Percentiles rank a stretch among this genome's conserved stretches.
phyloP scores from a whole-genome alignment of 2,888 invertebrate genomes.

The Arge pagana region DNA sequence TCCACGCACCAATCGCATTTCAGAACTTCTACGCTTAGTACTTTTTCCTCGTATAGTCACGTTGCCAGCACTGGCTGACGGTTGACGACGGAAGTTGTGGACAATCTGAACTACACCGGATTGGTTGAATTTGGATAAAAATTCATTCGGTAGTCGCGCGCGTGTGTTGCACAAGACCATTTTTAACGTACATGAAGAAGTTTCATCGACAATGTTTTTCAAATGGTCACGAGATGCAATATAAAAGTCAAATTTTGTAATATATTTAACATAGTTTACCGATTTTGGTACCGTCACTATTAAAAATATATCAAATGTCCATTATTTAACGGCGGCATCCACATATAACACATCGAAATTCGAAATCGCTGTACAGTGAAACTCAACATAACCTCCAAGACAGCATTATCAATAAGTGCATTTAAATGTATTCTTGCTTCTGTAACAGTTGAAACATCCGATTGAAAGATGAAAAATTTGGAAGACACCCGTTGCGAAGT shows the following conservation, averaged over 20 bases:
- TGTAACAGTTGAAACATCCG: neutral
- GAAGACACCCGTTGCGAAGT: constrained; percentile 52
- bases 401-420: constrained; percentile 25
- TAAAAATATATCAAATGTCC: constrained; percentile 21
- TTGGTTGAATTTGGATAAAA: too few species aligned
- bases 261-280: constrained; percentile 29
- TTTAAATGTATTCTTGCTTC: constrained; percentile 24
- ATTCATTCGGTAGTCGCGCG: too few species aligned
- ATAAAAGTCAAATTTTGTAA: constrained; percentile 36
- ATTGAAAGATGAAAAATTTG: constrained; percentile 47
- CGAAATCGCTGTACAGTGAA: constrained; percentile 28
- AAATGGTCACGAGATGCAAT: constrained; percentile 41
- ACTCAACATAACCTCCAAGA: constrained; percentile 36
- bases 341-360: constrained; percentile 15
- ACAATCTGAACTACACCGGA: too few species aligned
- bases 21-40: too few species aligned
- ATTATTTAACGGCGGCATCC: neutral
- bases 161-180: too few species aligned
- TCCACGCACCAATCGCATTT: constrained; percentile 7
- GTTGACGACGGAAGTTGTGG: too few species aligned
- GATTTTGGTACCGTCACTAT: constrained; percentile 28
- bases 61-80: too few species aligned
- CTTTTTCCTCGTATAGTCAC: too few species aligned
- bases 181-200: constrained; percentile 21
- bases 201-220: constrained; percentile 35